Evolutionary conservation across 2,888 invertebrate genomes (phyloP), one percentile per base, ranked within the genome.

Genomic region (Lysandra bellargus): DNA sequence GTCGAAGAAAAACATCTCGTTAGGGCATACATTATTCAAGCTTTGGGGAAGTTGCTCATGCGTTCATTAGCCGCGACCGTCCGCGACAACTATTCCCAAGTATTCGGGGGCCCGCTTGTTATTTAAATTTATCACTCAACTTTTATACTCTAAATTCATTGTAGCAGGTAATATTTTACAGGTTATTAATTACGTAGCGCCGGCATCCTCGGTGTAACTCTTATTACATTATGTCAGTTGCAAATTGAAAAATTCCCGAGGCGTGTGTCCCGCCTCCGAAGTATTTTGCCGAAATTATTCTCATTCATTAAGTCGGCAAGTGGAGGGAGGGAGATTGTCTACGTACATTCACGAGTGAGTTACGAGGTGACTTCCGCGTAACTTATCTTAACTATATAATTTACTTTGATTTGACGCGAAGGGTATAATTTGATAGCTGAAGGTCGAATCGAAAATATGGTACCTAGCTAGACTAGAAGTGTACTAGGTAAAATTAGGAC

Each of bases 101-200:
- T 91, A 93, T 93, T 92, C 86, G 88, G 90, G 87, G 87, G 87
- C 88, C 87, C 86, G 85, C 91, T 91, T 91, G 92, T 93, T 94
- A 93, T 93, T 92, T 92, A 92, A 94, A 94, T 94, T 94, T 94
- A 94, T 93, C 92, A 93, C 93, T 93, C 92, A 94, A 94, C 93
- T 94, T 94, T 93, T 93, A 93, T 92, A 90, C 90, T 92, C 91
- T 92, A 93, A 93, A 94, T 93, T 93, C 90, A 91, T 92, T 91
- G 93, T 92, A 91, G 91, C 93, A 93, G 93, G 93, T 92, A 93
- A 94, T 94, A 93, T 92, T 94, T 94, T 91, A 93, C 91, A 88
- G 91, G 91, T 93, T 94, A 94, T 94, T 94, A 94, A 94, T 94
- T 94, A 93, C 92, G 90, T 88, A 91, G 91, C 90, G 90, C 89